Evolutionary conservation across 2,113 vertebrate species (phyloP).

Genomic region (Recurvirostra avosetta): DNA sequence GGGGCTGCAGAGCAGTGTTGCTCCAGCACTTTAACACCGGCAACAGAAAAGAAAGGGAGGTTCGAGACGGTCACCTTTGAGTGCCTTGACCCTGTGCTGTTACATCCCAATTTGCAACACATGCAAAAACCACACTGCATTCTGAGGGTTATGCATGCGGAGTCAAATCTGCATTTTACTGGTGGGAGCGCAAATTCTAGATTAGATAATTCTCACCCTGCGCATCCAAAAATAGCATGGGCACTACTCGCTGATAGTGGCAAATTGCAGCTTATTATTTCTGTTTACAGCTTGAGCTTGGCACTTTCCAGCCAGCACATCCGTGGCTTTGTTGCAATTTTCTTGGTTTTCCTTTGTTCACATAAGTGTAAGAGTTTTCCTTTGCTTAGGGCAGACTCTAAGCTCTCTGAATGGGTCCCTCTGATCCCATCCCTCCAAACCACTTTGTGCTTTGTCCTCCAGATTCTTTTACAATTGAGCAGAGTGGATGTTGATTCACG

Average conservation of each 20-base stretch:
- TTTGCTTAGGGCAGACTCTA: neutral
- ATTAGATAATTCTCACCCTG: neutral
- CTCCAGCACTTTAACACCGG: neutral
- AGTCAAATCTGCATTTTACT: neutral
- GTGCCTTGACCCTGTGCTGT: neutral
- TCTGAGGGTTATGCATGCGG: neutral
- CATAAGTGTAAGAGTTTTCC: neutral
- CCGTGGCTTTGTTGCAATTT: neutral
- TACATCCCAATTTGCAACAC: neutral
- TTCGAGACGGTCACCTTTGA: neutral
- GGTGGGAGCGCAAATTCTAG: neutral
- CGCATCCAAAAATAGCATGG: neutral
- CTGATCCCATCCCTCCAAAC: neutral
- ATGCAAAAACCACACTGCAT: neutral
- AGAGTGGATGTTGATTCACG: neutral
- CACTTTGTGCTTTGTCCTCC: neutral
- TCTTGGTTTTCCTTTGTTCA: neutral
- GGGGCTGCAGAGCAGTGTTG: neutral
- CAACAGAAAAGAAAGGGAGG: neutral
- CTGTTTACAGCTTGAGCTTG: neutral
- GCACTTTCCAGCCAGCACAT: neutral
- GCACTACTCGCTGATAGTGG: neutral
- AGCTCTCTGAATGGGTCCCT: neutral
- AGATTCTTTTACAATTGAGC: neutral
- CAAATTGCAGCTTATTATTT: neutral